phyloP scores from a whole-genome alignment of 2,797 vertebrate species.

The Geotria australis region DNA sequence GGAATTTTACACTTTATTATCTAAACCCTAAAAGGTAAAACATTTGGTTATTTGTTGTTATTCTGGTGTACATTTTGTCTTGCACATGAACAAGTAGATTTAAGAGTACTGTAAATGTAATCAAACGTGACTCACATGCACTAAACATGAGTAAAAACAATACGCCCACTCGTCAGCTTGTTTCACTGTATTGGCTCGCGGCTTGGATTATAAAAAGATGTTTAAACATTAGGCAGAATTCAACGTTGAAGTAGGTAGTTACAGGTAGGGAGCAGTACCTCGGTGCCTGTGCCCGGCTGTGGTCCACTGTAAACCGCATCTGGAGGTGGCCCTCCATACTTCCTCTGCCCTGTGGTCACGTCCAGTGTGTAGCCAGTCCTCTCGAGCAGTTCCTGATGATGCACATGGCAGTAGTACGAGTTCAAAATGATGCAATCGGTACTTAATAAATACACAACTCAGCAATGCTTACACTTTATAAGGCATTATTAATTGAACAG shows the following conservation, averaged over 20 bases:
- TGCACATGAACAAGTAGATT: not conserved
- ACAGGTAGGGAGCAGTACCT: slow-evolving; percentile 17
- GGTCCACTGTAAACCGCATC: slow-evolving; percentile 43
- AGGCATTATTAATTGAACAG: not conserved
- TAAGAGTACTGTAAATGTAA: not conserved
- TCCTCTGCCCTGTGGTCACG: slow-evolving; percentile 78
- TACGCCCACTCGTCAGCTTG: too few species aligned
- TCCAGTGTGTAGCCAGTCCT: slow-evolving; percentile 76
- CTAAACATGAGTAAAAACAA: slow-evolving; percentile 5
- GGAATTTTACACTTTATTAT: too few species aligned
- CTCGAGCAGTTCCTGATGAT: slow-evolving; percentile 40
- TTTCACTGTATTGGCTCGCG: too few species aligned
- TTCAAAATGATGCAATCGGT: not conserved
- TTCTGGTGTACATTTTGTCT: too few species aligned
- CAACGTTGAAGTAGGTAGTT: not conserved
- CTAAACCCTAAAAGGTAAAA: too few species aligned
- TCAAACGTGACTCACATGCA: too few species aligned
- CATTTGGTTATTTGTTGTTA: not conserved
- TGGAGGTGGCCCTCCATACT: slow-evolving; percentile 77
- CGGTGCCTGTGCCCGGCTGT: slow-evolving; percentile 65
- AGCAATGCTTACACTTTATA: not conserved
- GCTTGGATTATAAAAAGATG: slow-evolving; percentile 1
- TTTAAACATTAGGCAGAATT: not conserved
- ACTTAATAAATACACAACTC: not conserved
- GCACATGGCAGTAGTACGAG: not conserved